A percentile compares a stretch with the other conserved stretches of the same genome.
phyloP scores from a whole-genome alignment of 2,113 vertebrate species.

The Okapia johnstoni region DNA sequence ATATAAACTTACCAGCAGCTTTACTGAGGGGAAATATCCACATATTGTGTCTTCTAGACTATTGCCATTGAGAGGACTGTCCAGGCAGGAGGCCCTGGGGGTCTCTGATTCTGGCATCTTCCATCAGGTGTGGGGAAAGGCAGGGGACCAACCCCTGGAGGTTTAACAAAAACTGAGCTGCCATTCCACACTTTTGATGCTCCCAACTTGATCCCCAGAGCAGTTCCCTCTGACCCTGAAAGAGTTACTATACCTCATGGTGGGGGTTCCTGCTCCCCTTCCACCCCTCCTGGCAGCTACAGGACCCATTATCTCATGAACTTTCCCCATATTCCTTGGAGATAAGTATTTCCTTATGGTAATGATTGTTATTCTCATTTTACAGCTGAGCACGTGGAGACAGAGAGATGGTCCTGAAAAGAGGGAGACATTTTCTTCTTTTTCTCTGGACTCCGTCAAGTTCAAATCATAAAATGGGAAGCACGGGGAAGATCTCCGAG shows the following conservation, averaged over 20 bases:
- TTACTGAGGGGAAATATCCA: background rate
- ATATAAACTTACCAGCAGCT: background rate
- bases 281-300: background rate
- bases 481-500: background rate
- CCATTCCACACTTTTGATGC: too few species aligned
- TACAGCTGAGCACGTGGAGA: conserved; percentile 35
- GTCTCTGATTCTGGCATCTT: background rate
- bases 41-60: background rate
- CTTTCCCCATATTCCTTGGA: conserved; percentile 39
- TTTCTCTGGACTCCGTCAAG: conserved; percentile 47
- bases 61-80: background rate
- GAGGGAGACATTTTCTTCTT: conserved; percentile 14
- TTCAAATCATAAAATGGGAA: conserved; percentile 46
- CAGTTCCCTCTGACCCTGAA: background rate
- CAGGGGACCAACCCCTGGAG: background rate
- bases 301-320: conserved; percentile 44
- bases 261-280: background rate
- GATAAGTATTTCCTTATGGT: conserved; percentile 70
- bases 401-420: conserved; percentile 10
- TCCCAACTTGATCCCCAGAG: background rate
- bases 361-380: conserved; percentile 37
- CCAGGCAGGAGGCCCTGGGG: background rate
- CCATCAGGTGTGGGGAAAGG: background rate
- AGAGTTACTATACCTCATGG: background rate
- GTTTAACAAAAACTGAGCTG: too few species aligned